Evolutionary conservation across 1,140 invertebrate genomes (phyloP), one percentile per base, ranked within the genome.

Genomic region (Zaprionus tsacasi): DNA sequence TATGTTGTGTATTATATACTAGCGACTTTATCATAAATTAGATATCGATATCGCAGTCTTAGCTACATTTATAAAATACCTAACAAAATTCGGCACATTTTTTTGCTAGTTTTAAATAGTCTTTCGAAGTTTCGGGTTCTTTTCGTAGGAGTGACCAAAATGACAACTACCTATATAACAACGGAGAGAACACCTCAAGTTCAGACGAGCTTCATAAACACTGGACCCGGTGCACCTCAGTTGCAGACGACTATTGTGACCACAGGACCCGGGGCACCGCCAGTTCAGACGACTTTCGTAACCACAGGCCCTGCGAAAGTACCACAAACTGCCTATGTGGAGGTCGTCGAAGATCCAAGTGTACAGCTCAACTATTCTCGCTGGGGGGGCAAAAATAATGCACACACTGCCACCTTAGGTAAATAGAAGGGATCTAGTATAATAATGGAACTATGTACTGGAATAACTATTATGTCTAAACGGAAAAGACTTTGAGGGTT

Each of bases 121-220:
- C 58, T 56, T 63, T 40, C 12, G 21, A 40, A 55, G 35, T 33
- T 30, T 10, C 35, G 40, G 63, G 58, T 72, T 21, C 21, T 25
- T 56, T 17, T 8, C 35, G n/a, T 55, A 71, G 1, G 12, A 33
- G n/a, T 5, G n/a, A n/a, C n/a, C n/a, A 63, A 38, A 45, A 85
- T 85, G 82, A 68, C 78, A 3, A 86, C 70, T 8, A 64, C 64
- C 1, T 87, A 87, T 45, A 67, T 82, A 21, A 72, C 70, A 8
- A 25, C 70, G 48, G 75, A 66, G 8, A 59, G 40, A 52, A 63
- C 56, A 6, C 12, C 69, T 15, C n/a, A 6, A 45, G 7, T 33
- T 4, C 74, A 81, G 60, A 67, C 82, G 8, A 68, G 70, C 13
- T 69, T 79, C 33, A 54, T 85, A 8, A 63, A 40, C 54, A 73